Percentiles rank a stretch among this genome's conserved stretches.
These are phyloP conservation scores for Bucorvus abyssinicus DNA, from an alignment of 2,797 vertebrate species.

Conservation along the genomic window DNA sequence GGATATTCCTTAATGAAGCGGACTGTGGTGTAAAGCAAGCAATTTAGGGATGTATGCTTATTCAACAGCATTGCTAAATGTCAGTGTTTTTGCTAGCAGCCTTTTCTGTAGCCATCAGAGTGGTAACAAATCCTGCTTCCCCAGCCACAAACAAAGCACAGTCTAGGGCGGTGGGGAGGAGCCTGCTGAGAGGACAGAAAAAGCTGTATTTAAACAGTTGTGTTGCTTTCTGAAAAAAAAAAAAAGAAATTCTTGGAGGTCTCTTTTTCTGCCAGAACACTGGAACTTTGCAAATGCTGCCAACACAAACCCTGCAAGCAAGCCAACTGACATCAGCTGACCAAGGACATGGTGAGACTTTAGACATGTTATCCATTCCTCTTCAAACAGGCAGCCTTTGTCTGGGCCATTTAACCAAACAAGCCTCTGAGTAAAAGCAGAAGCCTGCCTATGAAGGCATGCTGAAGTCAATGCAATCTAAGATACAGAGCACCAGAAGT, in stretches of 20 bases:
- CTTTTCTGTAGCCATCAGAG: not conserved
- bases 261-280: constrained; percentile 18
- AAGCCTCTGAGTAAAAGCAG: not conserved
- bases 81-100: not conserved
- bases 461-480: not conserved
- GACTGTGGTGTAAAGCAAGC: not conserved
- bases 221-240: constrained; percentile 14
- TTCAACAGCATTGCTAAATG: not conserved
- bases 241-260: not conserved
- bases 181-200: constrained; percentile 10
- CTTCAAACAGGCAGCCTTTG: constrained; percentile 15
- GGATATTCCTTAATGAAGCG: not conserved
- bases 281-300: constrained; percentile 31
- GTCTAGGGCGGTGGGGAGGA: not conserved
- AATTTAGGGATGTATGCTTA: not conserved
- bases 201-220: constrained; percentile 44
- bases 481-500: not conserved
- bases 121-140: not conserved
- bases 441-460: not conserved
- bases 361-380: constrained; percentile 9
- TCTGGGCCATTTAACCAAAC: not conserved
- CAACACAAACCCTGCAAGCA: not conserved
- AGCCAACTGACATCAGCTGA: constrained; percentile 54
- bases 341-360: not conserved
- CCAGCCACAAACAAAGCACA: not conserved